Evolutionary conservation across 2,797 vertebrate genomes (phyloP), one percentile per base, ranked within the genome.

Genomic region (Nothura maculosa): DNA sequence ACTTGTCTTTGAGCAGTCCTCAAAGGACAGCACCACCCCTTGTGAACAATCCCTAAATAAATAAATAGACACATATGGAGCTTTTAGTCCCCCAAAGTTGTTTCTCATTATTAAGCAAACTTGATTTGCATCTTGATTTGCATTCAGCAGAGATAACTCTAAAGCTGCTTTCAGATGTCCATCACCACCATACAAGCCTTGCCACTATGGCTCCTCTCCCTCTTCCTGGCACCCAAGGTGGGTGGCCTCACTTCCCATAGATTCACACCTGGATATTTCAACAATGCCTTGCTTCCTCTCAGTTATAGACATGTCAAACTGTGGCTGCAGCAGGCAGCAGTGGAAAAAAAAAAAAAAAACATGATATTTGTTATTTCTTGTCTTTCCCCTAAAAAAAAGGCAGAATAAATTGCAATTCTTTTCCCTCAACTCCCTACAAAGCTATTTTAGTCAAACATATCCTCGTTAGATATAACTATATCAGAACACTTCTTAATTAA

Each of bases 1-100:
- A 85, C 12, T 81, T 58, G 74, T 78, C 75, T 95, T 96, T 92
- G n/a, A 91, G 92, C 89, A 74, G 57, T 55, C 17, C 62, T 93
- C 63, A 83, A 76, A 80, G 93, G 93, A 88, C 38, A 94, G 55
- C 24, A 66, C n/a, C 3, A 11, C 2, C 27, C 16, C 77, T 92
- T 69, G 82, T 61, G 63, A 79, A 7, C 10, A 84, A 85, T 87
- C 54, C 40, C 77, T 38, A 38, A 38, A 38, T 38, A 38, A 38
- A 38, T 78, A 87, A 89, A 48, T 78, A 85, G 88, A 28, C n/a
- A 85, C 93, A 87, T 67, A 32, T 85, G 40, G 93, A 85, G 69
- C 45, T 94, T 58, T 83, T 94, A 89, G 90, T 92, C 25, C 60
- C 54, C 57, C 8, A 81, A 82, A 93, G 36, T 30, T 9, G 6